Percentiles rank a stretch among this genome's conserved stretches.
phyloP scores from a whole-genome alignment of 2,888 invertebrate species.

The Apantesis nais region DNA sequence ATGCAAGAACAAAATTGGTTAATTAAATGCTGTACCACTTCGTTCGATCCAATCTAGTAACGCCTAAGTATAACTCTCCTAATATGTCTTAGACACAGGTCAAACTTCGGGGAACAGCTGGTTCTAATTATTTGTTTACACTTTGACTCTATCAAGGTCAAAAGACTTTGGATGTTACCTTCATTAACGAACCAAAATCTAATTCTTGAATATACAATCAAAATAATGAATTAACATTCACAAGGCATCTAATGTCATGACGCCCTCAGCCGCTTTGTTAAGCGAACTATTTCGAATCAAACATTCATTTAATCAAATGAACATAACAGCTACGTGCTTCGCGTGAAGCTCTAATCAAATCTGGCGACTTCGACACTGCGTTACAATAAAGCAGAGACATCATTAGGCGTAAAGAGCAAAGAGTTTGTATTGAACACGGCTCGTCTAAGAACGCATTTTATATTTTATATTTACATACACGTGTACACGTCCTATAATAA shows the following conservation, averaged over 20 bases:
- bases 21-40: too few relatives aligned
- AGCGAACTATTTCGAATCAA: slow-evolving; percentile 61
- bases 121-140: not conserved
- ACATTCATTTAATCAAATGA: slow-evolving; percentile 72
- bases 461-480: too few relatives aligned
- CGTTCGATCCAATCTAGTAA: too few relatives aligned
- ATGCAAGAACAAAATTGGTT: too few relatives aligned
- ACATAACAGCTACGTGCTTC: slow-evolving; percentile 69
- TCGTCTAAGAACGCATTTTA: not conserved
- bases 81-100: too few relatives aligned
- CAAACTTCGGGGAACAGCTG: too few relatives aligned
- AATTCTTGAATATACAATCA: slow-evolving; percentile 5
- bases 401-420: slow-evolving; percentile 24
- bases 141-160: not conserved
- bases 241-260: slow-evolving; percentile 54
- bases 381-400: slow-evolving; percentile 51
- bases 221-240: slow-evolving; percentile 53
- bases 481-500: not conserved
- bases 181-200: slow-evolving; percentile 5
- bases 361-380: slow-evolving; percentile 58
- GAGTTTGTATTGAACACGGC: not conserved
- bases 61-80: too few relatives aligned
- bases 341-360: slow-evolving; percentile 69
- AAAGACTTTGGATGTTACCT: not conserved
- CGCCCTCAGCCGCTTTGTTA: slow-evolving; percentile 39